Evolutionary conservation across 2,888 invertebrate genomes (phyloP), one percentile per base, ranked within the genome.

Genomic region (Acrocyrtus sp.): DNA sequence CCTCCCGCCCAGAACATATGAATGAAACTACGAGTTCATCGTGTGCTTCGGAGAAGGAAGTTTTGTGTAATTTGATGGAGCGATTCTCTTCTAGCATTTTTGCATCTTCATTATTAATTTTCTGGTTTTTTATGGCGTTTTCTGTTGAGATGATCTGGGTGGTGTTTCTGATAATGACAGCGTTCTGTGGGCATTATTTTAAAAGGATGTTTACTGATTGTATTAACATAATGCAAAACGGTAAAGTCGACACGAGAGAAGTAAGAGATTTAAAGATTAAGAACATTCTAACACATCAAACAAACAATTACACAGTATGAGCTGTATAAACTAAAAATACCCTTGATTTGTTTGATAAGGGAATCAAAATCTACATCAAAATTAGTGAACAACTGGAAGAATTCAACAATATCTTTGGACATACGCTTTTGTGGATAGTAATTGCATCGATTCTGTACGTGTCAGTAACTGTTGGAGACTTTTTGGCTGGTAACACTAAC

Each of bases 111-210:
- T 0, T 68, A 1, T 17, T 68, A n/a, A 54, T 15, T 1, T 1
- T 61, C 29, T 69, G 60, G 60, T 19, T 61, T 1, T 1, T 39
- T 1, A 54, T 68, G 22, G 58, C 58, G 2, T 68, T 45, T 29
- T 43, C 47, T 8, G 53, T 68, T 8, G 67, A 68, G 29, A 22
- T 60, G 4, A 68, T 68, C 17, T 68, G 67, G 67, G 60, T 68
- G 15, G 34, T 54, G 19, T 69, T 61, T 26, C 21, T 69, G 2
- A 6, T 39, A 21, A 61, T 69, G 61, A 45, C 47, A 12, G 39
- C 61, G 1, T 61, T 29, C 1, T 61, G 34, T 12, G 69, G 45
- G n/a, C 39, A 17, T 12, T 69, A 61, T 24, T 69, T 61, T 29
- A 61, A 54, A n/a, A 39, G 26, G n/a, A 15, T 69, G n/a, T 21